phyloP scores from a whole-genome alignment of 2,888 invertebrate species.

The Philhelius pedissequus region DNA sequence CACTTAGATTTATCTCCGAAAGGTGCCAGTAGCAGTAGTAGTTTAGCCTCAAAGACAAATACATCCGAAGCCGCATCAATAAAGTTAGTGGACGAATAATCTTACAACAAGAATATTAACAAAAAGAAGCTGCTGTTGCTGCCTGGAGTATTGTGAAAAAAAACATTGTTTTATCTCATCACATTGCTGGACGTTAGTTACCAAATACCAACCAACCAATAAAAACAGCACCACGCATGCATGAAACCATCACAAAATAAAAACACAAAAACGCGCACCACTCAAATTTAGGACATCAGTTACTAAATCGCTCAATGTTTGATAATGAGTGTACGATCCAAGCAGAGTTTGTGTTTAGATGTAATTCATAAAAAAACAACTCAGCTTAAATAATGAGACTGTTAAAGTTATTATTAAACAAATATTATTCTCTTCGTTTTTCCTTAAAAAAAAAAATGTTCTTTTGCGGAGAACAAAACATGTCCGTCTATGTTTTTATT shows the following conservation, averaged over 20 bases:
- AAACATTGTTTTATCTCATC: conserved; percentile 47
- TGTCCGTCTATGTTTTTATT: conserved; percentile 45
- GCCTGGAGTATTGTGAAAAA: conserved; percentile 44
- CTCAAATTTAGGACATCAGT: conserved; percentile 65
- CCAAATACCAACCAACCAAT: conserved; percentile 33
- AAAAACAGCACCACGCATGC: conserved; percentile 44
- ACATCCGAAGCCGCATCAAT: conserved; percentile 11
- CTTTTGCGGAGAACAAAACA: conserved; percentile 32
- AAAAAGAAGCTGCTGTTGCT: conserved; percentile 17
- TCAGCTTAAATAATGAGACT: conserved; percentile 70
- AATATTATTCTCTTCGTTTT: conserved; percentile 53
- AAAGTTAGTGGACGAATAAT: conserved; percentile 49
- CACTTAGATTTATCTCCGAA: conserved; percentile 81
- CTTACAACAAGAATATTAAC: not conserved
- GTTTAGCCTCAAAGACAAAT: conserved; percentile 4
- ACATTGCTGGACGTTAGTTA: conserved; percentile 47
- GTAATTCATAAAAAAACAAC: conserved; percentile 54
- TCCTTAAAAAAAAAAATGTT: conserved; percentile 21
- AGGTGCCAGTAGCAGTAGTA: conserved; percentile 23
- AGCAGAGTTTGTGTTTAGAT: conserved; percentile 63
- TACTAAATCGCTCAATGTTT: conserved; percentile 58
- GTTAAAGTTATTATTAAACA: conserved; percentile 67
- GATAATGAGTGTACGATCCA: conserved; percentile 39
- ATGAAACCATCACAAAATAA: conserved; percentile 51
- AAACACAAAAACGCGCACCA: conserved; percentile 63